phyloP scores from a whole-genome alignment of 2,888 invertebrate genomes.

The Stenchaetothrips biformis region DNA sequence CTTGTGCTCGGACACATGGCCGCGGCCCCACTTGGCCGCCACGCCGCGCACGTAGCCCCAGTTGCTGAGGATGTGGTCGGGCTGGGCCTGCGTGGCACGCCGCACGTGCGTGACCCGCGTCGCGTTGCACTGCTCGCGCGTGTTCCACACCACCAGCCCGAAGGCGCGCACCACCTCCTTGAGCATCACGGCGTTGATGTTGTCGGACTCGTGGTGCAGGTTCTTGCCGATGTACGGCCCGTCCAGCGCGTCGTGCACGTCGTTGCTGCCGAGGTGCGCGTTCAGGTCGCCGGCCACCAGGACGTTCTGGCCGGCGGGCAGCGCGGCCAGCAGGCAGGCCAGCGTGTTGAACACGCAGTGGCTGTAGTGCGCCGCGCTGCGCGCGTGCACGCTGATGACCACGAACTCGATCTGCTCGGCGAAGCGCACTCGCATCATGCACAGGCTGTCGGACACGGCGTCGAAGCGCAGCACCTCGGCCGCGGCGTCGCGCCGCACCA shows the following conservation, averaged over 20 bases:
- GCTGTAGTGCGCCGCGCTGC: conserved; percentile 19
- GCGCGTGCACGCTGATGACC: conserved; percentile 17
- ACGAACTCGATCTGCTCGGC: conserved; percentile 16
- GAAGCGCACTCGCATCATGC: neutral
- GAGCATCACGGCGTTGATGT: conserved; percentile 18
- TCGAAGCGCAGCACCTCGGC: conserved; percentile 23
- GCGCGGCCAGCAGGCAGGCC: conserved; percentile 14
- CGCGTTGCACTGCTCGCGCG: conserved; percentile 2
- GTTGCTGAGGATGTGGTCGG: conserved; percentile 22
- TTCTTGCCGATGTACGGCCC: conserved; percentile 5
- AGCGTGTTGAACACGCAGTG: conserved; percentile 24
- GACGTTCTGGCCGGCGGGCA: conserved; percentile 8
- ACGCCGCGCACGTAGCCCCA: conserved; percentile 23
- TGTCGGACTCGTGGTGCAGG: conserved; percentile 19
- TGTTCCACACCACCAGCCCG: conserved; percentile 4
- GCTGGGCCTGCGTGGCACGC: neutral
- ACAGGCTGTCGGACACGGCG: conserved; percentile 6
- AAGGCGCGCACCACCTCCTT: conserved; percentile 19
- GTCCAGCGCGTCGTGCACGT: neutral
- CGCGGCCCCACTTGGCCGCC: conserved; percentile 23
- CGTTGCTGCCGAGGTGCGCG: conserved; percentile 13
- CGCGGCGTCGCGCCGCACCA: neutral
- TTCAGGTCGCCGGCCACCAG: conserved; percentile 3
- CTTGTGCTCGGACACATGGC: conserved; percentile 15
- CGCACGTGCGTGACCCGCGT: conserved; percentile 5